phyloP scores from a whole-genome alignment of 2,888 invertebrate genomes.

The Synergus gifuensis region DNA sequence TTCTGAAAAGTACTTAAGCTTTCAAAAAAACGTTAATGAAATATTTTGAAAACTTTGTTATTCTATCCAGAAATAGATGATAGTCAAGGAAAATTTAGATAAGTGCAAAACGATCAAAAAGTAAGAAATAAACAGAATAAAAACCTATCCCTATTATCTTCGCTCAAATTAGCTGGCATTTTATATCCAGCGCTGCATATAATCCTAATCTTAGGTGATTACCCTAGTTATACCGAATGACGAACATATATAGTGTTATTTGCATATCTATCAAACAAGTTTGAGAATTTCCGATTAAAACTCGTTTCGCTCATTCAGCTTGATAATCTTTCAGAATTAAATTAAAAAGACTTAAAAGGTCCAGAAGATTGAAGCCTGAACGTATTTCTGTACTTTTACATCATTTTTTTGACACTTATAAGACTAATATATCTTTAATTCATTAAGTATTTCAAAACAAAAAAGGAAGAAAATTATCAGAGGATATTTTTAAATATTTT shows the following conservation, averaged over 20 bases:
- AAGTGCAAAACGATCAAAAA: neutral
- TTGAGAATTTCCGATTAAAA: constrained; percentile 13
- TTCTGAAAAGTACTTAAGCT: no score
- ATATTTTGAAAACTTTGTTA: no score
- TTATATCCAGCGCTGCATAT: neutral
- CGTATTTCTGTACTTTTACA: neutral
- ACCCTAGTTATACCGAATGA: neutral
- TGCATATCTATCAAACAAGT: neutral
- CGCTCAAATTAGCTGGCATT: neutral
- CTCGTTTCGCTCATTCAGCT: neutral
- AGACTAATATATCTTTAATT: neutral
- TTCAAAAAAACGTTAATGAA: no score
- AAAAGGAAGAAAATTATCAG: neutral
- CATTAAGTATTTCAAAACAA: neutral
- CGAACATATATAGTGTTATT: neutral
- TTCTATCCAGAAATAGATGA: neutral
- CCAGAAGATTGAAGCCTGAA: no score
- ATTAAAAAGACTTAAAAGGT: neutral
- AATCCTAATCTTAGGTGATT: neutral
- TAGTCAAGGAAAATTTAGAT: no score
- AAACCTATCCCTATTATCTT: neutral
- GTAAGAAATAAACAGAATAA: neutral
- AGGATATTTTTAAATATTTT: neutral
- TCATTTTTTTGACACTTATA: neutral
- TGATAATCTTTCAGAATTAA: neutral